Percentiles rank a stretch among this genome's conserved stretches.
These are phyloP conservation scores for Osmerus eperlanus DNA, from an alignment of 2,113 vertebrate genomes.

Conservation along the genomic window DNA sequence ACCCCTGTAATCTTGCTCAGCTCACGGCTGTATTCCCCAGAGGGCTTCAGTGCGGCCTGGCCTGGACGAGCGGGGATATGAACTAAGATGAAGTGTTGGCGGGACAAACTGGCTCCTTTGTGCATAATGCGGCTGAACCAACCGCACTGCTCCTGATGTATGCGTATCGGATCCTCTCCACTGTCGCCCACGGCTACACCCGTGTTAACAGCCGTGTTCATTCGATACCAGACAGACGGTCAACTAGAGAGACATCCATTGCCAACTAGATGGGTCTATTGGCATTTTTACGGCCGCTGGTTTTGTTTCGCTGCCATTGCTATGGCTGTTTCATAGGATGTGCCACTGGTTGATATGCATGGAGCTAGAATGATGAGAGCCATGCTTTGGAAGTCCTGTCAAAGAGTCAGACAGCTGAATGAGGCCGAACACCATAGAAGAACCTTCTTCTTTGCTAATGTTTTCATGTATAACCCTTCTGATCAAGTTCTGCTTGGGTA, in stretches of 20 bases:
- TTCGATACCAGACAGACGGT: slow-evolving; percentile 60
- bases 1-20: slow-evolving; percentile 43
- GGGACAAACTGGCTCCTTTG: slow-evolving; percentile 57
- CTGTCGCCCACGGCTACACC: slow-evolving; percentile 47
- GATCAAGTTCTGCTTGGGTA: too few relatives aligned
- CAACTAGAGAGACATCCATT: slow-evolving; percentile 50
- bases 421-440: too few relatives aligned
- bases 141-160: slow-evolving; percentile 63
- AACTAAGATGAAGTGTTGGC: slow-evolving; percentile 63
- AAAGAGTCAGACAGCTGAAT: background rate
- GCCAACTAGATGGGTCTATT: slow-evolving; percentile 50
- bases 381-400: slow-evolving; percentile 8
- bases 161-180: slow-evolving; percentile 61
- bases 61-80: slow-evolving; percentile 43
- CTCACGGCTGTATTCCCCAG: slow-evolving; percentile 38
- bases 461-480: too few relatives aligned
- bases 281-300: slow-evolving; percentile 70
- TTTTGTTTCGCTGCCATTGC: slow-evolving; percentile 69
- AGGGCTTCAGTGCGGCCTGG: slow-evolving; percentile 49
- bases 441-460: too few relatives aligned
- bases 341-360: slow-evolving; percentile 40
- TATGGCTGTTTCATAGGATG: slow-evolving; percentile 54
- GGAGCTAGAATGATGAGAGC: background rate
- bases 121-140: slow-evolving; percentile 47
- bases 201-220: slow-evolving; percentile 42